phyloP scores from a whole-genome alignment of 2,113 vertebrate genomes.

The Fregata magnificens region DNA sequence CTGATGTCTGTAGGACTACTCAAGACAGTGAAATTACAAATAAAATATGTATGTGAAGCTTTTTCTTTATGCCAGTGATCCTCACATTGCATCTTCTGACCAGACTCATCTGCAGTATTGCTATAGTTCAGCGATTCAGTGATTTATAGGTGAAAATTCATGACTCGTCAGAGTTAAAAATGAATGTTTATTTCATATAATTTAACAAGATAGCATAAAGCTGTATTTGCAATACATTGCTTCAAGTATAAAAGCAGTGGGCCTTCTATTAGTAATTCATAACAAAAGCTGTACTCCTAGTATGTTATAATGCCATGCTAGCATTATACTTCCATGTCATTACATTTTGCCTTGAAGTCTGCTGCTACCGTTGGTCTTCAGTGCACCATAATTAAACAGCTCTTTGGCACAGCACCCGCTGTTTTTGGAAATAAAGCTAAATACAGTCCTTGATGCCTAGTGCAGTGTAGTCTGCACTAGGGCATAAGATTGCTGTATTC shows the following conservation, averaged over 20 bases:
- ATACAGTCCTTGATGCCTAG: neutral
- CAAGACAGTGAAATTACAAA: too few relatives aligned
- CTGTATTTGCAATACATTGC: neutral
- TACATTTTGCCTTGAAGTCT: neutral
- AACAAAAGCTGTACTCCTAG: neutral
- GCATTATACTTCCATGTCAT: neutral
- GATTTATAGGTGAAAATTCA: neutral
- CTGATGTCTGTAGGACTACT: too few relatives aligned
- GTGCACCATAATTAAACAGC: neutral
- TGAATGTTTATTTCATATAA: neutral
- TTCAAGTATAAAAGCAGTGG: neutral
- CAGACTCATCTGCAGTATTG: neutral
- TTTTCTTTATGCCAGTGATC: neutral
- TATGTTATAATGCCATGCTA: neutral
- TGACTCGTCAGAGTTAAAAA: neutral
- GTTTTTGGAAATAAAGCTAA: neutral
- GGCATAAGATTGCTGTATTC: neutral
- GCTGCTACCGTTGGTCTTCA: neutral
- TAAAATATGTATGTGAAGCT: neutral
- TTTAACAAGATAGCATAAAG: neutral
- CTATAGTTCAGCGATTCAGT: neutral
- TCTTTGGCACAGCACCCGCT: neutral
- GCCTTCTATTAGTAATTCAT: neutral
- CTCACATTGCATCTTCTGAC: neutral
- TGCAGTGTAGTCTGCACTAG: neutral